Evolutionary conservation across 2,113 vertebrate genomes (phyloP), one percentile per base, ranked within the genome.

Genomic region (Hymenochirus boettgeri): DNA sequence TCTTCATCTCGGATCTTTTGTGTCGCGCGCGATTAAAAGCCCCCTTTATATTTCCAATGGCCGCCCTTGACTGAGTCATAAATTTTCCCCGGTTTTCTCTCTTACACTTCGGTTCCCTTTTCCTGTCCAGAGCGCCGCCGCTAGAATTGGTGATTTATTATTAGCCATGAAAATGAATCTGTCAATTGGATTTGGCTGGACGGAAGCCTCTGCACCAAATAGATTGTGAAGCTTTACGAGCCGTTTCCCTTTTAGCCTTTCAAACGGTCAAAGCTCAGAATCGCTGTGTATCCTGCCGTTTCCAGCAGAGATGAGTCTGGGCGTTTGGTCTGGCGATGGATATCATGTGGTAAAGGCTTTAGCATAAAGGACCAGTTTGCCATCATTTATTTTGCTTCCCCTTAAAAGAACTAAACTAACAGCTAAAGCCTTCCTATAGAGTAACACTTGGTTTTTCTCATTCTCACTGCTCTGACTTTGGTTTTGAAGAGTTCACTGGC

Each of bases 141-240:
- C 76, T 27, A 54, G 82, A 81, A 78, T 76, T 4, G 74, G 77
- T 88, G 87, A 85, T 92, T 87, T 81, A 84, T 86, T 76, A 33
- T 85, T 77, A 24, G 79, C 65, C 80, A 77, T 80, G 11, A 2
- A 26, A 17, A 76, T 24, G 70, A 74, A 72, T 71, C 84, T 64
- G 83, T 79, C 8, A 56, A 64, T 70, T 72, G 80, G 83, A 75
- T 56, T 75, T 73, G 74, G 10, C 74, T 72, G 55, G 74, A 74
- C 81, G 90, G 88, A 92, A 87, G 78, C 77, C 80, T 86, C 88
- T 91, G 88, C 79, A 87, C 53, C 22, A 74, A 13, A 66, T 74
- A 92, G 89, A 92, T 92, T 88, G 85, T 83, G 84, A 75, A 75
- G 61, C 75, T 73, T 76, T 70, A 39, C 71, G 62, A 74, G 71